Evolutionary conservation across 2,113 vertebrate genomes (phyloP), one percentile per base, ranked within the genome.

Genomic region (Urocynchramus pylzowi): DNA sequence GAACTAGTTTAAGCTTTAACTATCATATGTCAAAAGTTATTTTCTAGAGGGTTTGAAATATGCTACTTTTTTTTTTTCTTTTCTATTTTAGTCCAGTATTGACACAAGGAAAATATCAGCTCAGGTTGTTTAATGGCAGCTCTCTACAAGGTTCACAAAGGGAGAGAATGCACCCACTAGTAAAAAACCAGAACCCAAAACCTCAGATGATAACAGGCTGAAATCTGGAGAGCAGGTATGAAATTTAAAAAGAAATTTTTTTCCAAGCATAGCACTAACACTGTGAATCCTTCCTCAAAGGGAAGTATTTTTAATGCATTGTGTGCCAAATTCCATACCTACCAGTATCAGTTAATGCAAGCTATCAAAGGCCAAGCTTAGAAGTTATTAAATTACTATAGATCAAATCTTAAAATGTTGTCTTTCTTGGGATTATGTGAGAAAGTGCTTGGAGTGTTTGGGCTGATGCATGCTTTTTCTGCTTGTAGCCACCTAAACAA

Each of bases 11-110:
- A 83, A 92, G 84, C 50, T 91, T 90, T 94, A 96, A 88, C 87
- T 91, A 84, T 90, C 87, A 75, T 86, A 91, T 31, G 63, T 91
- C 95, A 89, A n/a, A 68, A 93, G 73, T 88, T 93, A 94, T 91
- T 96, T 95, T 92, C 81, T 89, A 89, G 78, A 3, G 53, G 37
- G 44, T 82, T 95, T 79, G 70, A 95, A 89, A 90, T 77, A 88
- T 63, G 5, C 74, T 92, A 31, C 16, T 76, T 82, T 42, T 24
- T 42, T 11, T 52, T 57, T 39, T 59, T 57, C 15, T 35, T 12
- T 13, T 31, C 28, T 21, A 92, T 86, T 92, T 89, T 37, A 93
- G 70, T 84, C 39, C 75, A 86, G 10, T 35, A 64, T 81, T 75
- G 61, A 93, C 77, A 50, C 39, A 41, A 76, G n/a, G 35, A 68